Evolutionary conservation across 2,888 invertebrate species (phyloP), one percentile per base, ranked within the genome.

Genomic region (Limenitis camilla): DNA sequence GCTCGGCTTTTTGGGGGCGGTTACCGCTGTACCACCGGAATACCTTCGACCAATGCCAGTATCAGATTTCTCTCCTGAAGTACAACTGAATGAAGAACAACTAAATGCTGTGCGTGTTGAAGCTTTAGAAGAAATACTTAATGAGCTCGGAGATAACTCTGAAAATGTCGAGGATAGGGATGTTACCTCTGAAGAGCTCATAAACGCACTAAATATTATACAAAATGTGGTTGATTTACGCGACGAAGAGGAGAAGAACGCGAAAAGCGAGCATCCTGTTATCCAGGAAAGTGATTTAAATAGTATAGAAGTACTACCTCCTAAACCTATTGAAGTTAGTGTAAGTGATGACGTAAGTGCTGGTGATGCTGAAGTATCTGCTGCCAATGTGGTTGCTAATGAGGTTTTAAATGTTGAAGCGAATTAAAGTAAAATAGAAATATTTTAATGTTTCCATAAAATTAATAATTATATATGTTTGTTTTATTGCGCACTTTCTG

Each of bases 1-100:
- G 7, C 60, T 83, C 38, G 70, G 78, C 10, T 66, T 81, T 11
- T 49, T 81, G 55, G 72, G 78, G 3, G 67, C 70, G 58, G 76
- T 71, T 19, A 52, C 70, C 19, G 79, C 78, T 46, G 45, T 60
- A 27, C 72, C 70, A 9, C 39, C 46, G 35, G 62, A 68, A 2
- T 7, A 11, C 6, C 1, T 39, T 6, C 27, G 30, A 1, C n/a
- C 9, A 6, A 6, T 5, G 5, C 7, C 6, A 11, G 4, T 27
- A 7, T 2, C 27, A 19, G 40, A 63, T 9, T 31, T 42, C 4
- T 48, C 32, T 9, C 11, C n/a, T n/a, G 11, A 8, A 36, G 35
- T 11, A 36, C 45, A 45, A 30, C 1, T 27, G 27, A 33, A 9
- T 8, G 33, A 33, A 33, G 33, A 9, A 8, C 33, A 7, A 2